phyloP scores from a whole-genome alignment of 2,113 vertebrate species.

The Theropithecus gelada region DNA sequence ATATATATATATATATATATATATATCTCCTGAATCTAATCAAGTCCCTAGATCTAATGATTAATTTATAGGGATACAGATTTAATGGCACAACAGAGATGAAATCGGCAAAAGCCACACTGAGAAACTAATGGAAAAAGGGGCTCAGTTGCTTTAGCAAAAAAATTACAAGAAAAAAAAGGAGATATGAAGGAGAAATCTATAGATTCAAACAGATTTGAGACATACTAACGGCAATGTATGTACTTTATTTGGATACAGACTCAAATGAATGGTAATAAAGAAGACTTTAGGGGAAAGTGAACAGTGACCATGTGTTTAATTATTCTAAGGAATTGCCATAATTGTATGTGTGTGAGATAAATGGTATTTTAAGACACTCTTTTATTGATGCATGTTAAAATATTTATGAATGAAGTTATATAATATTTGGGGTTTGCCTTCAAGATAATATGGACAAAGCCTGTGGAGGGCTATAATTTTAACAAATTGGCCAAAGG shows the following conservation, averaged over 20 bases:
- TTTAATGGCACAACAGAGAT: neutral
- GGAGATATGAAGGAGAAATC: neutral
- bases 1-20: neutral
- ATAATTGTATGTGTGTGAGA: neutral
- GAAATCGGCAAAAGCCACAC: conserved; percentile 22
- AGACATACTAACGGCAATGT: neutral
- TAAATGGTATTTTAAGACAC: neutral
- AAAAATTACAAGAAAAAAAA: neutral
- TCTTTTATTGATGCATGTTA: conserved; percentile 32
- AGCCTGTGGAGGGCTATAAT: neutral
- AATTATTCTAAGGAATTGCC: conserved; percentile 12
- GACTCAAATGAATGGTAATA: conserved; percentile 4
- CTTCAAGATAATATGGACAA: conserved; percentile 16
- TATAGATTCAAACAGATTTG: neutral
- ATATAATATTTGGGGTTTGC: neutral
- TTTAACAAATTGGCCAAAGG: neutral
- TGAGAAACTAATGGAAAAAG: neutral
- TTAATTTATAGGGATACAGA: neutral
- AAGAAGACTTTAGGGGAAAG: conserved; percentile 27
- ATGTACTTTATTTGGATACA: neutral
- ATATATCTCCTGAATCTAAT: neutral
- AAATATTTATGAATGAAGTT: conserved; percentile 34
- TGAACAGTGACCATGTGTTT: neutral
- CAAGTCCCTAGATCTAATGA: neutral
- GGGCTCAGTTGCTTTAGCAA: conserved; percentile 16